Evolutionary conservation across 2,113 vertebrate species (phyloP), one percentile per base, ranked within the genome.

Genomic region (Oxyruncus cristatus): DNA sequence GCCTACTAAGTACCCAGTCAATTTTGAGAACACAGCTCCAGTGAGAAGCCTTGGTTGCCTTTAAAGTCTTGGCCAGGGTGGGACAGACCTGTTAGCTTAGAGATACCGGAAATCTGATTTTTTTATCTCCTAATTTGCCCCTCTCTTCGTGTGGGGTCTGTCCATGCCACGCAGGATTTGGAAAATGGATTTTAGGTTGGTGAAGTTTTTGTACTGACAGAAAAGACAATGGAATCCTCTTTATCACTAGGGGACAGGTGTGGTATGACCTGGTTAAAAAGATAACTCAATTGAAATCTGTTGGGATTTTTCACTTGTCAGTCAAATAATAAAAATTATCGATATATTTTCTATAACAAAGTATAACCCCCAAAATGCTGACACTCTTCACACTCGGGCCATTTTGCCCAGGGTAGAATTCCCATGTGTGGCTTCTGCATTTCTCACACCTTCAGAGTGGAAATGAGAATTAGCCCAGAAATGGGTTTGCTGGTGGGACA

Each of bases 1-100:
- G 97, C 97, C 97, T 97, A 96, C 98, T 97, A 97, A 97, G 97
- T 97, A 96, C 44, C 50, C 96, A 97, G 96, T 92, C 97, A 95
- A 97, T 97, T 97, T 96, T 80, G 84, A 92, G 91, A 92, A 37
- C 44, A 62, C 49, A 75, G 66, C 83, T 84, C 79, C 56, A 78
- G 83, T 61, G 72, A 86, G 79, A 72, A 71, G 76, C 61, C 23
- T 81, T 68, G 61, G 79, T 91, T 91, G 73, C 68, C 85, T 96
- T 94, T 74, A 84, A 84, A 94, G 35, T 52, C 82, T 84, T 92
- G 72, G 39, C 42, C 65, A 86, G 75, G 24, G 26, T 87, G 61
- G 80, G 66, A 74, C 70, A 87, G 91, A 81, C 41, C 80, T 91
- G 88, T 75, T 84, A 81, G 47, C 52, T 85, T 61, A 74, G 84